Conservation (phyloP, 2,797 vertebrate species). For the Hylomyscus alleni region DNA sequence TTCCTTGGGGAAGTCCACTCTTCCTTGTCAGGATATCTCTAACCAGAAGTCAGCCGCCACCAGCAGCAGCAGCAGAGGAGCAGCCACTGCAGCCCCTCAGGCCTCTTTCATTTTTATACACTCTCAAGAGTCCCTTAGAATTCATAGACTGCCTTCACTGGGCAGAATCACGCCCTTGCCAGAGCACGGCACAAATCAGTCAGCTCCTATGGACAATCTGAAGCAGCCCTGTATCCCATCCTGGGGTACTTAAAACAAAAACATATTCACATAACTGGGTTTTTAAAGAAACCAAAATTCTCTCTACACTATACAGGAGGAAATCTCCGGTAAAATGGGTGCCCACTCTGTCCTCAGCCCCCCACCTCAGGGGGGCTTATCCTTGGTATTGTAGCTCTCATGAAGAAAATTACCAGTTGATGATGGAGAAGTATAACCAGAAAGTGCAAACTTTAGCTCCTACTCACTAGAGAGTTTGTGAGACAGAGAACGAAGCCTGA, state of each 20-base stretch:
- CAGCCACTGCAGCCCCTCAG: not conserved
- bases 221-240: not conserved
- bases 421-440: not conserved
- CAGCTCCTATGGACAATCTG: not conserved
- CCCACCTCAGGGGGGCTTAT: fast-evolving
- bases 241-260: not conserved
- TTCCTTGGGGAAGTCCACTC: not conserved
- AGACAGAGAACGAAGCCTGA: not conserved
- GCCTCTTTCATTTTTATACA: not conserved
- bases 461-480: not conserved
- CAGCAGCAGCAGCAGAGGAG: not conserved
- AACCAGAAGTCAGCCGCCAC: not conserved
- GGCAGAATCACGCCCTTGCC: not conserved
- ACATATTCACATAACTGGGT: not conserved
- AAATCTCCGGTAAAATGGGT: fast-evolving
- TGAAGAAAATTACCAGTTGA: not conserved
- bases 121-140: not conserved
- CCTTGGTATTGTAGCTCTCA: not conserved
- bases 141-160: not conserved
- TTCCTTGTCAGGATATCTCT: not conserved
- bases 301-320: not conserved
- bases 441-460: not conserved
- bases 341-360: not conserved
- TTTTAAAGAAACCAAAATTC: not conserved
- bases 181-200: not conserved